Percentiles rank a stretch among this genome's conserved stretches.
phyloP scores from a whole-genome alignment of 1,140 invertebrate genomes.

The Daktulosphaira vitifoliae region DNA sequence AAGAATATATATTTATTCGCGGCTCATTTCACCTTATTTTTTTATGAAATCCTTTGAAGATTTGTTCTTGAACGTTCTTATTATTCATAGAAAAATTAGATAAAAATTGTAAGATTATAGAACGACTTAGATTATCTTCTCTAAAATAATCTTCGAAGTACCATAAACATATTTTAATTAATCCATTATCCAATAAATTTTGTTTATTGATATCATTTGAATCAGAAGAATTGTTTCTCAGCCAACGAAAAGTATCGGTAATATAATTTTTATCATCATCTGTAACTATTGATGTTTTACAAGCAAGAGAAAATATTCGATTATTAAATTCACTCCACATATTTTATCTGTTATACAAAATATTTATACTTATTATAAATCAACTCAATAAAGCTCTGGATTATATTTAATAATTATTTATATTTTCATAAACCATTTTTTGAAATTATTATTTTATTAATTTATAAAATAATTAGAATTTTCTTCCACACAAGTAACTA shows the following conservation, averaged over 20 bases:
- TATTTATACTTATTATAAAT: too few relatives aligned
- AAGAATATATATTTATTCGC: too few relatives aligned
- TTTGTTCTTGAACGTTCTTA: not conserved
- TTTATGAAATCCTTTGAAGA: not conserved
- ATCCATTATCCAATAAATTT: not conserved
- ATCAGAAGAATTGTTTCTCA: not conserved
- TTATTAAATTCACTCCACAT: too few relatives aligned
- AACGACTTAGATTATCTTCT: not conserved
- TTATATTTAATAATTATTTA: too few relatives aligned
- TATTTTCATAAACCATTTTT: too few relatives aligned
- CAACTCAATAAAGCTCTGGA: too few relatives aligned
- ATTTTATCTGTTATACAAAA: too few relatives aligned
- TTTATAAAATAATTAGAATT: too few relatives aligned
- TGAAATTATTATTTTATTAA: too few relatives aligned
- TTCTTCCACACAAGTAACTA: too few relatives aligned
- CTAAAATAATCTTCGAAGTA: not conserved
- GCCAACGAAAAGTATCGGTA: not conserved
- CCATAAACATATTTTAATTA: constrained; percentile 1
- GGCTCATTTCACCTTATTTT: not conserved
- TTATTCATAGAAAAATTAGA: constrained; percentile 3
- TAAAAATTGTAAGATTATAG: constrained; percentile 14
- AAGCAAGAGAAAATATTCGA: too few relatives aligned
- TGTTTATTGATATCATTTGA: not conserved
- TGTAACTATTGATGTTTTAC: too few relatives aligned
- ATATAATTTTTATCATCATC: not conserved